Evolutionary conservation across 2,797 vertebrate genomes (phyloP).

Genomic region (Agapornis canus): DNA sequence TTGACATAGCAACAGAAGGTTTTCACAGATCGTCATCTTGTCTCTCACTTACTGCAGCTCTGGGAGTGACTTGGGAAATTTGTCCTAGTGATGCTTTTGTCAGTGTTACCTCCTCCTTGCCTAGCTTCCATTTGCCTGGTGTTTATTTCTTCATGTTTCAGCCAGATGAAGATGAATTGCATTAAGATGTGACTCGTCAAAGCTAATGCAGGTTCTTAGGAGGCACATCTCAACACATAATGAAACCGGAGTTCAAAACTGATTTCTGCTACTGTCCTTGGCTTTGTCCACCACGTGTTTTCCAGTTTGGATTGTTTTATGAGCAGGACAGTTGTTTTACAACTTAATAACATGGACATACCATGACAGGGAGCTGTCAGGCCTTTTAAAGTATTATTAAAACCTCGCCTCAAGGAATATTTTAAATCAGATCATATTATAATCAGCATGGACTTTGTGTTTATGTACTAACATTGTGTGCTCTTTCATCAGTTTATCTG

Average conservation of each 20-base stretch:
- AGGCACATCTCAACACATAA: background rate
- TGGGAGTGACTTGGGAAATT: constrained; percentile 28
- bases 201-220: background rate
- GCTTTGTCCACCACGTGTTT: constrained; percentile 43
- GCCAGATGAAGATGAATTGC: background rate
- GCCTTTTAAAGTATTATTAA: constrained; percentile 52
- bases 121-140: background rate
- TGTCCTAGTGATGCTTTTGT: constrained; percentile 27
- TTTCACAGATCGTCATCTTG: constrained; percentile 42
- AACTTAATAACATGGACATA: constrained; percentile 19
- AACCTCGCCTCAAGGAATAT: constrained; percentile 32
- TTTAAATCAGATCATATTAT: constrained; percentile 49
- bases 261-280: constrained; percentile 32
- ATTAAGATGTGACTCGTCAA: background rate
- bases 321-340: constrained; percentile 8
- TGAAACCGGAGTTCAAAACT: background rate
- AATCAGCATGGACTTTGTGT: constrained; percentile 4
- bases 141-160: background rate
- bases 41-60: constrained; percentile 43
- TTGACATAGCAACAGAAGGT: constrained; percentile 24
- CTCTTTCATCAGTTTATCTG: background rate
- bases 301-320: background rate
- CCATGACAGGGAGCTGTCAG: constrained; percentile 47
- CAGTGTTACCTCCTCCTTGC: background rate
- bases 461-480: constrained; percentile 2